Evolutionary conservation across 2,113 vertebrate species (phyloP).

Genomic region (Puntigrus tetrazona): DNA sequence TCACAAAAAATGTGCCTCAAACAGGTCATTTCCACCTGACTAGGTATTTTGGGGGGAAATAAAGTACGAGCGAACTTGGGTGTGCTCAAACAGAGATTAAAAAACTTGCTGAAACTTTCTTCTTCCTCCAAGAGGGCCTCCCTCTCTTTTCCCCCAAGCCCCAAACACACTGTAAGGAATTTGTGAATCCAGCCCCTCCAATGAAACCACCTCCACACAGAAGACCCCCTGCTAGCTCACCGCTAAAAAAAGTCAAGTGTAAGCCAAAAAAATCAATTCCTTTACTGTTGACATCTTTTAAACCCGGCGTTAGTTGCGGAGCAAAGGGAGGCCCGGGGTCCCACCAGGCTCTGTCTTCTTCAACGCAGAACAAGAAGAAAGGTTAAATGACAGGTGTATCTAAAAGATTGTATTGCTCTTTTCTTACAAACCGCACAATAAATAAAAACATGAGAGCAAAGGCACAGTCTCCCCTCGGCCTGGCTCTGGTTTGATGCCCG

Average conservation of each 20-base stretch:
- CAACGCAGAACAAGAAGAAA: constrained; percentile 60
- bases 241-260: constrained; percentile 63
- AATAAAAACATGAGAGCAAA: constrained; percentile 71
- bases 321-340: constrained; percentile 70
- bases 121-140: constrained; percentile 44
- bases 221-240: constrained; percentile 76
- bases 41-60: neutral
- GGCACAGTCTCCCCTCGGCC: constrained; percentile 64
- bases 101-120: constrained; percentile 69
- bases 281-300: constrained; percentile 75
- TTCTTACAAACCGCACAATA: constrained; percentile 77
- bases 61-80: constrained; percentile 10
- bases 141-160: constrained; percentile 35
- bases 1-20: neutral
- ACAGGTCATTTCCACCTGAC: constrained; percentile 1
- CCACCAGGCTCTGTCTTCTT: constrained; percentile 70
- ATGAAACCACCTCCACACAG: constrained; percentile 69
- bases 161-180: constrained; percentile 71
- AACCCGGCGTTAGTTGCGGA: constrained; percentile 70
- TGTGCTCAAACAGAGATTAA: constrained; percentile 43
- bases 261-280: constrained; percentile 76
- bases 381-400: constrained; percentile 73
- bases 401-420: constrained; percentile 69
- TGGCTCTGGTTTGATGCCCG: constrained; percentile 46
- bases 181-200: constrained; percentile 69